A percentile compares a stretch with the other conserved stretches of the same genome.
These are phyloP conservation scores for Syngnathus acus DNA, from an alignment of 2,797 vertebrate genomes.

Conservation along the genomic window DNA sequence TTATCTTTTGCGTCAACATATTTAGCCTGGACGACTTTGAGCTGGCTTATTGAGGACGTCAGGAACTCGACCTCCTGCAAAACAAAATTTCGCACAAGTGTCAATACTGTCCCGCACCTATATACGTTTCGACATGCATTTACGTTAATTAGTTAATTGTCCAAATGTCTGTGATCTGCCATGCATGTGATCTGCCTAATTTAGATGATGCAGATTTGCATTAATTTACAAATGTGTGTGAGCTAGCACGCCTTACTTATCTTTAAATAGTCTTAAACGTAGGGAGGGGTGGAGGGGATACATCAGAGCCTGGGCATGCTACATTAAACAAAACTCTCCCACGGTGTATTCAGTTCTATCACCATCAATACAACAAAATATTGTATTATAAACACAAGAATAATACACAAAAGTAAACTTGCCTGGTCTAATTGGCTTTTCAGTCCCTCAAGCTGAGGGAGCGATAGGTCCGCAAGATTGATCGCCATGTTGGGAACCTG, in stretches of 20 bases:
- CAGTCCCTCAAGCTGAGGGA: conserved; percentile 84
- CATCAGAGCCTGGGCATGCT: not conserved
- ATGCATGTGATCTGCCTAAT: not conserved
- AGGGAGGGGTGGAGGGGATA: not conserved
- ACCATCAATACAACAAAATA: not conserved
- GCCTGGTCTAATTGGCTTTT: conserved; percentile 91
- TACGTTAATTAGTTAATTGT: not conserved
- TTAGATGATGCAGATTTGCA: too few relatives aligned
- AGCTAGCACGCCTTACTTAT: not conserved
- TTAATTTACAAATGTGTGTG: not conserved
- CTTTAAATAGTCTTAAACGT: not conserved
- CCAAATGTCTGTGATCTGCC: not conserved
- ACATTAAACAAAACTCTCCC: not conserved
- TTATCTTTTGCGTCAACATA: conserved; percentile 92
- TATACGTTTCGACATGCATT: not conserved
- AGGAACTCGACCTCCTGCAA: conserved; percentile 88
- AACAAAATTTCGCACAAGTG: not conserved
- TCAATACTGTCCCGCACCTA: not conserved
- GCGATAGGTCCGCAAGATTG: conserved; percentile 80
- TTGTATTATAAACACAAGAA: not conserved
- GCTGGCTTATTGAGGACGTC: conserved; percentile 86
- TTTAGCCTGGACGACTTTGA: conserved; percentile 91
- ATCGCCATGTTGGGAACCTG: conserved; percentile 73
- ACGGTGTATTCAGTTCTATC: not conserved
- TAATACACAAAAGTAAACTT: not conserved